phyloP scores from a whole-genome alignment of 2,797 vertebrate genomes.

The Nannoperca australis region DNA sequence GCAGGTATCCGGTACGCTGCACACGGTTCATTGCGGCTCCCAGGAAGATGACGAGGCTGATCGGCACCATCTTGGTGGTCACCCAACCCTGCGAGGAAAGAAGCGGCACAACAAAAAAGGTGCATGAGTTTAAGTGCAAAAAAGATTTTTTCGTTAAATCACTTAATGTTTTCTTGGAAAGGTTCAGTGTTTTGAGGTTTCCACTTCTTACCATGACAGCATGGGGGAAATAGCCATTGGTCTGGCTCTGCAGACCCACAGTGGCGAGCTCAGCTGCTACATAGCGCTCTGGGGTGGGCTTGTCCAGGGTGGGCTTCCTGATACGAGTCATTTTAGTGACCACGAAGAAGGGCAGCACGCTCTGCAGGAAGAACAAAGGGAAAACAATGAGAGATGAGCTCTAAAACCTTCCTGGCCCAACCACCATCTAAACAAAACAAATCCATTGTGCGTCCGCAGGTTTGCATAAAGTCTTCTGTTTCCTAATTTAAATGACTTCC shows the following conservation, averaged over 20 bases:
- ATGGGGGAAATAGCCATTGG: conserved; percentile 92
- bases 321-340: conserved; percentile 93
- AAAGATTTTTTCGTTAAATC: neutral
- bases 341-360: conserved; percentile 92
- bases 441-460: neutral
- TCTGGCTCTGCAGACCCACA: conserved; percentile 89
- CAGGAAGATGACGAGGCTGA: conserved; percentile 78
- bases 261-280: conserved; percentile 91
- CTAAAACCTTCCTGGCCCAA: neutral
- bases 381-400: neutral
- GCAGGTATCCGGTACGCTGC: conserved; percentile 85
- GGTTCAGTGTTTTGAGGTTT: neutral
- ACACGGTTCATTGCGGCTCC: conserved; percentile 81
- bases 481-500: neutral
- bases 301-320: conserved; percentile 89
- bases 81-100: conserved; percentile 83
- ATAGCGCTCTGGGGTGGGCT: conserved; percentile 89
- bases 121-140: too few relatives aligned
- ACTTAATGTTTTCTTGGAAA: neutral
- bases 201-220: conserved; percentile 87
- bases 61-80: conserved; percentile 83
- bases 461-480: neutral
- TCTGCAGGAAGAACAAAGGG: conserved; percentile 79
- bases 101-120: neutral
- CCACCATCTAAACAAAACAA: neutral